A percentile compares a stretch with the other conserved stretches of the same genome.
phyloP scores from a whole-genome alignment of 2,113 vertebrate genomes.

The Bos javanicus region DNA sequence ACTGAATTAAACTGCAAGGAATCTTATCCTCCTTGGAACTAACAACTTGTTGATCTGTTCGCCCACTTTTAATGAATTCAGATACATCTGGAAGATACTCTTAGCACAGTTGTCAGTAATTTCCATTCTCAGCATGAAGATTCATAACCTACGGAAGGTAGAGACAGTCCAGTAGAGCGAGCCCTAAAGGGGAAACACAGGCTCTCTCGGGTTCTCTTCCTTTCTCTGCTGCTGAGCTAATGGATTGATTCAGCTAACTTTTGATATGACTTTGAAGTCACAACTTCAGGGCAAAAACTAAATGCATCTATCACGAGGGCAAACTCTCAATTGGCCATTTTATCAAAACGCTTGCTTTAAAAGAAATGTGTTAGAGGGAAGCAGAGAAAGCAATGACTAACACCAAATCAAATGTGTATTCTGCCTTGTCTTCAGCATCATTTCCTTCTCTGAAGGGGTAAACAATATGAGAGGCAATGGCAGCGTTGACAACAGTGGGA shows the following conservation, averaged over 20 bases:
- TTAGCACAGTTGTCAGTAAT: background rate
- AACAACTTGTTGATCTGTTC: background rate
- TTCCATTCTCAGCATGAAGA: background rate
- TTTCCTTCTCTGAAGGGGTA: background rate
- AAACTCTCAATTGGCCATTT: background rate
- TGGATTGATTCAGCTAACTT: background rate
- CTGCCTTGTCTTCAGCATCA: background rate
- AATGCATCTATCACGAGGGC: background rate
- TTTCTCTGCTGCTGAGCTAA: background rate
- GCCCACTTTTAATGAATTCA: slow-evolving; percentile 9
- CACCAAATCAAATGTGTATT: background rate
- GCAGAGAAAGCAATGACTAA: background rate
- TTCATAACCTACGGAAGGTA: background rate
- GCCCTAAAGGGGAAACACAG: background rate
- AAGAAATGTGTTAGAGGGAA: background rate
- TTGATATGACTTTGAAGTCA: background rate
- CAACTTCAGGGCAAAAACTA: background rate
- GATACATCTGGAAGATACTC: background rate
- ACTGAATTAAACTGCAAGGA: background rate
- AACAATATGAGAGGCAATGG: background rate
- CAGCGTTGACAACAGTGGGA: background rate
- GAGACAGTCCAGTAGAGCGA: background rate
- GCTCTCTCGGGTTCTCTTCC: background rate
- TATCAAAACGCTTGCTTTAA: background rate
- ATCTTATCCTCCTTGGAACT: background rate